Evolutionary conservation across 1,140 invertebrate genomes (phyloP), one percentile per base, ranked within the genome.

Genomic region (Varroa destructor): DNA sequence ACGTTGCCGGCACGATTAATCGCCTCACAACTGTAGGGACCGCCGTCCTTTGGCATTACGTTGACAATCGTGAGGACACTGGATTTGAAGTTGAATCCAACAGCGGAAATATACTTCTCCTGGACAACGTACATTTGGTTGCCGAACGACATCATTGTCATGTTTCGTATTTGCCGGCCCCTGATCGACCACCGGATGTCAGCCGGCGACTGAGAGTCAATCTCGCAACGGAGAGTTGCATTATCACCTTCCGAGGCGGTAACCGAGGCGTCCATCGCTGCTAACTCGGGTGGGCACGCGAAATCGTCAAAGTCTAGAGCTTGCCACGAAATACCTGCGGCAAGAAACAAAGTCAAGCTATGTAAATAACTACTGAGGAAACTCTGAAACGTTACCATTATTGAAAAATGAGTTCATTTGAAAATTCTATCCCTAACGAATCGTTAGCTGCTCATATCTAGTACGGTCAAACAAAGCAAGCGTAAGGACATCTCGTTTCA

Each of bases 1-100:
- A 89, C 88, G 77, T 86, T 89, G 1, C 93, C 94, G 8, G 89
- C 91, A 71, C 87, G 85, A 79, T 97, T 97, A 77, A 91, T 88
- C 14, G 90, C 91, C 0, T 90, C 86, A 79, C 92, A 96, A 76
- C 88, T 88, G 81, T 95, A 95, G 75, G 91, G 89, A 43, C 87
- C 89, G 43, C 88, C 87, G 78, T 96, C 91, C 4, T 87, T 85
- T 77, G 91, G 88, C 77, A 89, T 88, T 10, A 90, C 88, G 77
- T 91, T 89, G 43, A 88, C 90, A 70, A 96, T 83, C 43, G 93
- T 84, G 58, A 97, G 81, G 5, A 84, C 85, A 67, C 88, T 91
- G 56, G 83, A 85, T 78, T 89, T 91, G 76, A 86, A 85, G 78
- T 79, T 72, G 84, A 83, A 76, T 0, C 88, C 88, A 40, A 74